Conservation (phyloP, 2,888 invertebrate species). For the Pterostichus niger region DNA sequence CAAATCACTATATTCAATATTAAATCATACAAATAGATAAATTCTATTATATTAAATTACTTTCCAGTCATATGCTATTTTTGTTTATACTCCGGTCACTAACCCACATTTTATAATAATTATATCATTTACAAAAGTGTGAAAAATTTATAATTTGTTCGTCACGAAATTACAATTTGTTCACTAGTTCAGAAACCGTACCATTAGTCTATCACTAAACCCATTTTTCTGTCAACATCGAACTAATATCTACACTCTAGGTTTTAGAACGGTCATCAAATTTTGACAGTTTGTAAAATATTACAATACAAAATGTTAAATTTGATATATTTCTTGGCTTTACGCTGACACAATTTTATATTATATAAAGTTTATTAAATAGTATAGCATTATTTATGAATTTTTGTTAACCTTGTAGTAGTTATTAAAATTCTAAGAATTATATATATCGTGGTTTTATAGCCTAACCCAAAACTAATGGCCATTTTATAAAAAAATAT, state of each 20-base stretch:
- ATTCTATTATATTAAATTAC: background rate
- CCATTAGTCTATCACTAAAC: background rate
- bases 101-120: slow-evolving; percentile 13
- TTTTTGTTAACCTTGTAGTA: no score
- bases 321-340: no score
- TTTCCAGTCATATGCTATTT: background rate
- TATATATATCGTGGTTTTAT: no score
- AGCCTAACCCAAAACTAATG: no score
- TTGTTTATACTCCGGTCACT: slow-evolving; percentile 13
- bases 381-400: no score
- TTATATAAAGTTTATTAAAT: no score
- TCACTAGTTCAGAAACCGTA: no score
- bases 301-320: no score
- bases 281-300: background rate
- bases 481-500: no score
- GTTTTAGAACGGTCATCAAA: background rate
- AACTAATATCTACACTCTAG: background rate
- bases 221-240: slow-evolving; percentile 12
- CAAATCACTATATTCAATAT: background rate
- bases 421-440: no score
- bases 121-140: slow-evolving; percentile 37
- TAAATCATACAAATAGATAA: slow-evolving; percentile 22
- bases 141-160: slow-evolving; percentile 22
- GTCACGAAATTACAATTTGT: slow-evolving; percentile 1
- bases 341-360: no score